A percentile compares a stretch with the other conserved stretches of the same genome.
Conservation (phyloP, 1,140 invertebrate species). For the Stenopsyche tienmushanensis region DNA sequence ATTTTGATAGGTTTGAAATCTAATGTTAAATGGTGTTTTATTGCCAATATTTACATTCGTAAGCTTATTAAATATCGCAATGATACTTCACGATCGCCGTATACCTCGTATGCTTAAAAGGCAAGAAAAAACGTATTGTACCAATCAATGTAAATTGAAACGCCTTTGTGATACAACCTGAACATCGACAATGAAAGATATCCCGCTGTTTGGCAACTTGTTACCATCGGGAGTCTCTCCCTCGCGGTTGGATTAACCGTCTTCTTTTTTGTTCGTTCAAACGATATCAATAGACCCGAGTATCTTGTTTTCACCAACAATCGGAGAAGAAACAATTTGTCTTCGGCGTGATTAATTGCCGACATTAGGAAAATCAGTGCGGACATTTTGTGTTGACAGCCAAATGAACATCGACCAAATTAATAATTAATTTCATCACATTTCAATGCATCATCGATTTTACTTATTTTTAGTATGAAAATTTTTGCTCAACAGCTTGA, state of each 20-base stretch:
- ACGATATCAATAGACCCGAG: conserved; percentile 13
- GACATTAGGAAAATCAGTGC: conserved; percentile 1
- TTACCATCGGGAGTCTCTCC: conserved; percentile 20
- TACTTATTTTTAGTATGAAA: no score
- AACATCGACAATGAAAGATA: conserved; percentile 33
- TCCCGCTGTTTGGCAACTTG: conserved; percentile 39
- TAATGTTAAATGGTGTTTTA: no score
- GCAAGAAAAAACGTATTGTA: conserved; percentile 37
- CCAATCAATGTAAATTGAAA: conserved; percentile 42
- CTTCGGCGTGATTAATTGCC: conserved; percentile 11
- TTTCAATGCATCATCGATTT: no score
- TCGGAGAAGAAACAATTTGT: conserved; percentile 23
- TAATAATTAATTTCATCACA: no score
- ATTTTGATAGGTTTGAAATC: no score
- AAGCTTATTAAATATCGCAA: no score
- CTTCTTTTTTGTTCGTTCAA: conserved; percentile 12
- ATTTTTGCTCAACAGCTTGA: no score
- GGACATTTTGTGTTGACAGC: conserved; percentile 1
- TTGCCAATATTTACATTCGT: no score
- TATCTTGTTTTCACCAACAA: conserved; percentile 19
- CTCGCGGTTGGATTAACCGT: conserved; percentile 15
- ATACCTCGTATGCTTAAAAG: no score
- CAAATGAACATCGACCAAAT: no score
- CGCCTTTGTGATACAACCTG: conserved; percentile 31
- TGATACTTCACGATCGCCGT: no score